Percentiles rank a stretch among this genome's conserved stretches.
Conservation (phyloP, 2,888 invertebrate genomes). For the Drosophila anomalata region DNA sequence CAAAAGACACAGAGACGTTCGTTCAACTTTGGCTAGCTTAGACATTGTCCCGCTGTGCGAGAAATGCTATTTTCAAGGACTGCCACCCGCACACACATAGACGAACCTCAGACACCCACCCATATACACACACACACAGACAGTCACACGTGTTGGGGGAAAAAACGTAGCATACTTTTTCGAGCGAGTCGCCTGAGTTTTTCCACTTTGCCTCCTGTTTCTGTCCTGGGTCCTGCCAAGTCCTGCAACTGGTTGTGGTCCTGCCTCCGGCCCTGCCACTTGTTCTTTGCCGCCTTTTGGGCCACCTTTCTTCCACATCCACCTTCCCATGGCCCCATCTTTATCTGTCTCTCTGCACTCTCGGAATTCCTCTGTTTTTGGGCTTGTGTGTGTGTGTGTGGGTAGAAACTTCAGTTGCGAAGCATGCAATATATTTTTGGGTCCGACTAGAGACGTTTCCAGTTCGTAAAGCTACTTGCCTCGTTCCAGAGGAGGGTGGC, state of each 20-base stretch:
- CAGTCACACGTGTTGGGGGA: conserved; percentile 11
- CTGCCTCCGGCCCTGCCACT: conserved; percentile 48
- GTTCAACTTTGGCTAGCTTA: conserved; percentile 71
- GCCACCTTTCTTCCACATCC: conserved; percentile 36
- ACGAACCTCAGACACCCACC: conserved; percentile 12
- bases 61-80: conserved; percentile 65
- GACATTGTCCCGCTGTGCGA: conserved; percentile 52
- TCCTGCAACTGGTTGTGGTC: conserved; percentile 14
- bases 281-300: conserved; percentile 64
- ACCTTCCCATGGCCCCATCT: not conserved
- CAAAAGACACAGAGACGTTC: conserved; percentile 52
- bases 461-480: conserved; percentile 32
- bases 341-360: conserved; percentile 3
- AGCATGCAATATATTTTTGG: conserved; percentile 78
- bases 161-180: conserved; percentile 71
- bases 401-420: conserved; percentile 66
- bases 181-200: conserved; percentile 68
- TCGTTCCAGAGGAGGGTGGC: not conserved
- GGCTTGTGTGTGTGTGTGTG: conserved; percentile 30
- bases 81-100: conserved; percentile 52
- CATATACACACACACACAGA: conserved; percentile 2
- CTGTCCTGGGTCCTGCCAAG: conserved; percentile 33
- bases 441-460: conserved; percentile 59
- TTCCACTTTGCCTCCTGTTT: conserved; percentile 60
- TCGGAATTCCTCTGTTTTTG: conserved; percentile 24